Evolutionary conservation across 2,888 invertebrate species (phyloP).

Genomic region (Lycaena phlaeas): DNA sequence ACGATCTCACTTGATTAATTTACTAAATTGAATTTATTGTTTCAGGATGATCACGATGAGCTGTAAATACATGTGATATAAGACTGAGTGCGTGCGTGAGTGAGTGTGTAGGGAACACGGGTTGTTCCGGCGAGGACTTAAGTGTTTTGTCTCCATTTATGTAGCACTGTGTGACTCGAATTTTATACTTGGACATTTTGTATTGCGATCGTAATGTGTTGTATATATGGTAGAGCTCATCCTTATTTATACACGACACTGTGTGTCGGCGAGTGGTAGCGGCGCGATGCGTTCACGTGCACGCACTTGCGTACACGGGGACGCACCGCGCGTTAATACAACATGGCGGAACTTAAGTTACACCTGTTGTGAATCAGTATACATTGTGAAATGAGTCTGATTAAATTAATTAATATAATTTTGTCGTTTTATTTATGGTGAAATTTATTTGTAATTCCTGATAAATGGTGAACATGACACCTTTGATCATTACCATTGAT

Average conservation of each 20-base stretch:
- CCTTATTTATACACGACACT: conserved; percentile 26
- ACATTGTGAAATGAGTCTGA: conserved; percentile 69
- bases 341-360: conserved; percentile 20
- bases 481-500: too few species aligned
- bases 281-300: conserved; percentile 9
- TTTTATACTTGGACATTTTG: conserved; percentile 15
- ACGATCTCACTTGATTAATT: too few species aligned
- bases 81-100: conserved; percentile 46
- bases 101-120: conserved; percentile 16
- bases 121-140: conserved; percentile 4
- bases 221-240: conserved; percentile 23
- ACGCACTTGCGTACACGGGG: neutral
- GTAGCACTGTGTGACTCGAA: conserved; percentile 33
- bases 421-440: conserved; percentile 33
- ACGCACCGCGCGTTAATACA: conserved; percentile 13
- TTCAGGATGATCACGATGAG: conserved; percentile 68
- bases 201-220: conserved; percentile 20
- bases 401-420: conserved; percentile 53
- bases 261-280: conserved; percentile 23
- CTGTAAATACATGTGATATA: conserved; percentile 41
- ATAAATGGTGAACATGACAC: too few species aligned
- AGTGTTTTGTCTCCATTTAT: conserved; percentile 5
- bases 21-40: too few species aligned
- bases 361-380: conserved; percentile 53
- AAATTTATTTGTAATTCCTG: conserved; percentile 1